Conservation (phyloP, 2,888 invertebrate species). For the Eurytoma adleriae region DNA sequence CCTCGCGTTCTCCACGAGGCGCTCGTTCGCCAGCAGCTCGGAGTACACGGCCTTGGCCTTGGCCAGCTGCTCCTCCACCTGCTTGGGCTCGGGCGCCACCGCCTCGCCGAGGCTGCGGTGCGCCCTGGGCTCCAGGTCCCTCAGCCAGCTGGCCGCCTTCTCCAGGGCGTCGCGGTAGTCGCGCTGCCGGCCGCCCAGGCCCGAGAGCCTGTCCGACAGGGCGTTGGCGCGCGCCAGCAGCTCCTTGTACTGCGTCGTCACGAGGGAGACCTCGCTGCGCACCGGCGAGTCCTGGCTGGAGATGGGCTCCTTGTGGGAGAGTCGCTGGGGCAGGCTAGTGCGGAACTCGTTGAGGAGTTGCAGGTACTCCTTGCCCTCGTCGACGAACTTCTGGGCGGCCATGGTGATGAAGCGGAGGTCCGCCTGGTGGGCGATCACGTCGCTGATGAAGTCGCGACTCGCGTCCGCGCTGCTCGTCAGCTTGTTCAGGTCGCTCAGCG, state of each 20-base stretch:
- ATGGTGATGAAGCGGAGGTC: conserved; percentile 96
- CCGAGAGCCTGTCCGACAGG: conserved; percentile 88
- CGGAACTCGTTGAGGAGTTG: conserved; percentile 91
- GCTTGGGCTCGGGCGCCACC: conserved; percentile 90
- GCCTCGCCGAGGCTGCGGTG: conserved; percentile 88
- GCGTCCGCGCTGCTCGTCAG: conserved; percentile 85
- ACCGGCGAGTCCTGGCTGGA: conserved; percentile 85
- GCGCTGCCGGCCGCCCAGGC: conserved; percentile 86
- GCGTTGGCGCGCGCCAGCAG: conserved; percentile 89
- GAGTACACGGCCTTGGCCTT: conserved; percentile 90
- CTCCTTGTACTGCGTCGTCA: conserved; percentile 89
- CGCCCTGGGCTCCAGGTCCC: conserved; percentile 87
- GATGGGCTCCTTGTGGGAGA: conserved; percentile 86
- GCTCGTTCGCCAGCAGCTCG: conserved; percentile 90
- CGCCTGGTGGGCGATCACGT: conserved; percentile 96
- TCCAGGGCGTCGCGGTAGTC: conserved; percentile 91
- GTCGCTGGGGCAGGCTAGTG: conserved; percentile 87
- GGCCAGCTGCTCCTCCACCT: conserved; percentile 91
- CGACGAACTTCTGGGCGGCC: conserved; percentile 96
- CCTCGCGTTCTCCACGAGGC: conserved; percentile 90
- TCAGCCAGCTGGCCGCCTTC: conserved; percentile 87
- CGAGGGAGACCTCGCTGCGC: conserved; percentile 86
- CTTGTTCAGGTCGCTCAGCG: conserved; percentile 86
- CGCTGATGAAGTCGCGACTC: conserved; percentile 92
- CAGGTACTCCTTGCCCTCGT: conserved; percentile 95